phyloP scores from a whole-genome alignment of 2,113 vertebrate species.

The Myrmecophaga tridactyla region DNA sequence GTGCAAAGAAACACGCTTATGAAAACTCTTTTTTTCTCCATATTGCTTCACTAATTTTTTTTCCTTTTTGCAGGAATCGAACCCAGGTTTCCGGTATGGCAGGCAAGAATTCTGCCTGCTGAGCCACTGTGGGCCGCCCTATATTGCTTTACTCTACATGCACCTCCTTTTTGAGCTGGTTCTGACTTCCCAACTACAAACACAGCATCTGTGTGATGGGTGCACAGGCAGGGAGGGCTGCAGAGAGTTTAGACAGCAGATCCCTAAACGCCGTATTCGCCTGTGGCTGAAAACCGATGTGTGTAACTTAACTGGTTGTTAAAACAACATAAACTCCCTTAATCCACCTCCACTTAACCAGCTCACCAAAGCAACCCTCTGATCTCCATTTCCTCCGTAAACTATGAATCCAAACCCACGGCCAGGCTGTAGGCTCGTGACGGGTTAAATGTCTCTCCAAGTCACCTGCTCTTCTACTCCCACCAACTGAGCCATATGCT shows the following conservation, averaged over 20 bases:
- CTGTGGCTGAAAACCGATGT: neutral
- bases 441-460: fast-evolving
- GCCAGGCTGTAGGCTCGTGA: neutral
- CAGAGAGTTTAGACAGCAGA: neutral
- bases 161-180: neutral
- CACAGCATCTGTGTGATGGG: neutral
- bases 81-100: too few species aligned
- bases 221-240: neutral
- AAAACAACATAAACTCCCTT: neutral
- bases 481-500: neutral
- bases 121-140: too few species aligned
- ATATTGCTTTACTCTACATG: too few species aligned
- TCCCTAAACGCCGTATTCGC: neutral
- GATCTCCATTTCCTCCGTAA: neutral
- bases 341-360: neutral
- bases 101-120: too few species aligned
- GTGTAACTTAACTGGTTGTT: neutral
- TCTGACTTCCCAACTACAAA: neutral
- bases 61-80: too few species aligned
- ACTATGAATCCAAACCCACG: neutral
- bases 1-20: neutral
- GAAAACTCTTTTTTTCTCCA: neutral
- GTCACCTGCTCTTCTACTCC: too few species aligned
- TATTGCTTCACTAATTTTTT: too few species aligned
- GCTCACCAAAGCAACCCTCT: neutral